Percentiles rank a stretch among this genome's conserved stretches.
Conservation (phyloP, 1,140 invertebrate genomes). For the Drosophila mauritiana region DNA sequence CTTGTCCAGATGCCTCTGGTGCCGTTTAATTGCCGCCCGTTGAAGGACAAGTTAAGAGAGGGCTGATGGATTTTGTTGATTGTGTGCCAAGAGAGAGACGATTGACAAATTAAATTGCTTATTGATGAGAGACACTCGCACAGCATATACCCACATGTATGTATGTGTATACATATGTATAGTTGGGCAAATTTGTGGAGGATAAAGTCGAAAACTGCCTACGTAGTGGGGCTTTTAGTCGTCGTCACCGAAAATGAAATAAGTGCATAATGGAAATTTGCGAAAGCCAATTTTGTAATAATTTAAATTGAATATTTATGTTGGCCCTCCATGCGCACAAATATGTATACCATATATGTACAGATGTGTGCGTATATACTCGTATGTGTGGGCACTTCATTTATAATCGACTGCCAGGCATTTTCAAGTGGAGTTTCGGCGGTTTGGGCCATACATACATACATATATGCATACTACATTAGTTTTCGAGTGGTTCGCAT, state of each 20-base stretch:
- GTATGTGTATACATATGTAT: not conserved
- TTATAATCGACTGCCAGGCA: slow-evolving; percentile 75
- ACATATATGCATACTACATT: slow-evolving; percentile 64
- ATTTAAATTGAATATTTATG: slow-evolving; percentile 83
- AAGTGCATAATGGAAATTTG: slow-evolving; percentile 82
- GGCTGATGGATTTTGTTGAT: slow-evolving; percentile 74
- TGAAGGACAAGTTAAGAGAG: slow-evolving; percentile 48
- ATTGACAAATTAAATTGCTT: slow-evolving; percentile 83
- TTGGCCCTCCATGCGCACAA: slow-evolving; percentile 22
- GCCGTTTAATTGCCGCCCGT: slow-evolving; percentile 57
- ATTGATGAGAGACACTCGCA: slow-evolving; percentile 62
- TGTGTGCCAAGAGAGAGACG: slow-evolving; percentile 56
- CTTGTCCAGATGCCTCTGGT: slow-evolving; percentile 30
- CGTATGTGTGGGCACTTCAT: slow-evolving; percentile 44
- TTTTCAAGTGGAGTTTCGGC: slow-evolving; percentile 36
- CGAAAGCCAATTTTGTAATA: slow-evolving; percentile 81
- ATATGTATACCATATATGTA: not conserved
- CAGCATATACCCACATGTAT: not conserved
- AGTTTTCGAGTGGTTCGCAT: slow-evolving; percentile 70
- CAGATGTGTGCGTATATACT: too few species aligned
- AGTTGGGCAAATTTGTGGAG: slow-evolving; percentile 6
- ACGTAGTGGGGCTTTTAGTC: slow-evolving; percentile 63
- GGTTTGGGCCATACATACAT: slow-evolving; percentile 17
- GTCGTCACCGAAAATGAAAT: slow-evolving; percentile 63
- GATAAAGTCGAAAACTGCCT: slow-evolving; percentile 46